Base-by-base conservation (phyloP, 2,113 vertebrate genomes). In the Apaloderma vittatum region DNA sequence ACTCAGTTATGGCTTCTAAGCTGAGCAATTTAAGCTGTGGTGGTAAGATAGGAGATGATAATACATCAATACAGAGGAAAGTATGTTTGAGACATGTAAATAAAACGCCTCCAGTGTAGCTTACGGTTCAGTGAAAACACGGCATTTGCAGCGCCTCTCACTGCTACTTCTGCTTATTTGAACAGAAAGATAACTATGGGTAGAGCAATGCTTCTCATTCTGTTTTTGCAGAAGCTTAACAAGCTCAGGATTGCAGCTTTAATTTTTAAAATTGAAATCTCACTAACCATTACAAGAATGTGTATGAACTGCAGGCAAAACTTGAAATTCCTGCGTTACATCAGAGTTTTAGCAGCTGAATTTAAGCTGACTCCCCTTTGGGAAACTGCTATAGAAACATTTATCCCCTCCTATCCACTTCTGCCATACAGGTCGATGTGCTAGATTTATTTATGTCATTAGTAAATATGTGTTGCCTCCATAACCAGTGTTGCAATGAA, bases 211-310 rank as follows among this genome's bases (percentile, higher is more conserved):
- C n/a, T 88, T 48, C 86, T 82, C 48, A 34, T 55, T 58, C 37
- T 29, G 40, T 75, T 79, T 54, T 63, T 7, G 6, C 59, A 34
- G 49, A 73, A 65, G 46, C 37, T 82, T 48, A 83, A 24, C 84
- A 70, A 83, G 67, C 59, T 83, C 54, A 45, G 76, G 45, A 26
- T 65, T 86, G 36, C 72, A 72, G 72, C 46, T 81, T 92, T 92
- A 74, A 45, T 85, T 90, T 93, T 93, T 62, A 20, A 85, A 85
- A 87, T 71, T 36, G 66, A 92, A 78, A 90, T 78, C 74, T 92
- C 49, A 16, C 27, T 84, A 67, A 6, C 30, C 77, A 19, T 52
- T 40, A 49, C 17, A 63, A 63, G 57, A 52, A 45, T 80, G 46
- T n/a, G 9, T 73, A 2, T 78, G 66, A 70, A 88, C 82, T 92